Evolutionary conservation across 2,797 vertebrate species (phyloP).

Genomic region (Botia almorhae): DNA sequence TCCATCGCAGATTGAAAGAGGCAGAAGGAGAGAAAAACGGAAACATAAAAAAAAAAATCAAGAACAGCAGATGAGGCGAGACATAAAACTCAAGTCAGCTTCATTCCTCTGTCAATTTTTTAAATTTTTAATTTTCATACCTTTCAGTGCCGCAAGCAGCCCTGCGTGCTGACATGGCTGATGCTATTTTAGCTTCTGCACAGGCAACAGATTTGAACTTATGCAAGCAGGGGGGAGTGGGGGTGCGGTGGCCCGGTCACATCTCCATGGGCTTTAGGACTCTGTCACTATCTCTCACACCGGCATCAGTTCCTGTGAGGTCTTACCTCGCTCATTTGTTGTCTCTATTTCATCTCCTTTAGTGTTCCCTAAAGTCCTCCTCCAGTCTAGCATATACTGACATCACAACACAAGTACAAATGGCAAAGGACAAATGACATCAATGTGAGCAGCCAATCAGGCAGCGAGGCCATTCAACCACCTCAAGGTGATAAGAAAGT

Average conservation of each 20-base stretch:
- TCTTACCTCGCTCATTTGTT: constrained; percentile 3
- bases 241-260: constrained; percentile 12
- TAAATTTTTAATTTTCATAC: constrained; percentile 53
- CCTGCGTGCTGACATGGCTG: constrained; percentile 57
- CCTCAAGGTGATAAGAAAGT: constrained; percentile 26
- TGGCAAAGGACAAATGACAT: constrained; percentile 39
- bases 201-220: constrained; percentile 53
- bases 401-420: constrained; percentile 42
- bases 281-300: constrained; percentile 53
- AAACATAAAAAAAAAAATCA: background rate
- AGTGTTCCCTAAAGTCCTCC: constrained; percentile 13
- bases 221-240: constrained; percentile 17
- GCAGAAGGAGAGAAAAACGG: background rate
- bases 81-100: constrained; percentile 29
- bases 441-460: constrained; percentile 25
- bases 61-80: background rate
- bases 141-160: constrained; percentile 50
- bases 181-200: constrained; percentile 59
- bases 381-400: constrained; percentile 11
- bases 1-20: background rate
- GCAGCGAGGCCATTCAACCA: constrained; percentile 42
- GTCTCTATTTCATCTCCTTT: constrained; percentile 27
- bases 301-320: constrained; percentile 29
- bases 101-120: constrained; percentile 46
- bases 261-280: constrained; percentile 38